Evolutionary conservation across 2,113 vertebrate genomes (phyloP).

Genomic region (Hypanus sabinus): DNA sequence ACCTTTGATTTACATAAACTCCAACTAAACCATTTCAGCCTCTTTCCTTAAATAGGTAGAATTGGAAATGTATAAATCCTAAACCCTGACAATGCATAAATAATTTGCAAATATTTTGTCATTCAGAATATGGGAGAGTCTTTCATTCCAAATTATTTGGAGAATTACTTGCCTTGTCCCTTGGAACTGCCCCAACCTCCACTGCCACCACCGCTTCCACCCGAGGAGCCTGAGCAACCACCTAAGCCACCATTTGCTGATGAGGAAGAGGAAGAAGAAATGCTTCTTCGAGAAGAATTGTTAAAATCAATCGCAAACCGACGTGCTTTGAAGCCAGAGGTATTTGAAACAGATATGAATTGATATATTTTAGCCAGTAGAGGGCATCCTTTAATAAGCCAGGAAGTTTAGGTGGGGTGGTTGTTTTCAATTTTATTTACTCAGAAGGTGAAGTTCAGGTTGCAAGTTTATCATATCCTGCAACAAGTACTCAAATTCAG

Average conservation of each 20-base stretch:
- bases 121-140: constrained; percentile 46
- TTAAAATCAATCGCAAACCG: constrained; percentile 86
- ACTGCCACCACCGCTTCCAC: constrained; percentile 76
- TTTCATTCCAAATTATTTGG: constrained; percentile 59
- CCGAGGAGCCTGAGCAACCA: constrained; percentile 76
- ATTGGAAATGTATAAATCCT: not conserved
- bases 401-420: not conserved
- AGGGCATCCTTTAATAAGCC: constrained; percentile 16
- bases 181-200: constrained; percentile 55
- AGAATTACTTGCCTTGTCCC: constrained; percentile 50
- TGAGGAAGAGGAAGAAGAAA: constrained; percentile 96
- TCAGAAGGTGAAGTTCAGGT: not conserved
- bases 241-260: constrained; percentile 94
- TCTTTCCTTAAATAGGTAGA: not conserved
- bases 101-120: constrained; percentile 31
- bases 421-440: not conserved
- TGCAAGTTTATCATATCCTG: not conserved
- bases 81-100: not conserved
- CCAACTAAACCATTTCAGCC: not conserved
- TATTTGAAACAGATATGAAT: constrained; percentile 42
- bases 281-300: constrained; percentile 88
- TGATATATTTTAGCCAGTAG: constrained; percentile 7
- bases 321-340: constrained; percentile 69
- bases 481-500: not conserved
- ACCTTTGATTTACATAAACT: not conserved